phyloP scores from a whole-genome alignment of 2,113 vertebrate species.

The Pyrgilauda ruficollis region DNA sequence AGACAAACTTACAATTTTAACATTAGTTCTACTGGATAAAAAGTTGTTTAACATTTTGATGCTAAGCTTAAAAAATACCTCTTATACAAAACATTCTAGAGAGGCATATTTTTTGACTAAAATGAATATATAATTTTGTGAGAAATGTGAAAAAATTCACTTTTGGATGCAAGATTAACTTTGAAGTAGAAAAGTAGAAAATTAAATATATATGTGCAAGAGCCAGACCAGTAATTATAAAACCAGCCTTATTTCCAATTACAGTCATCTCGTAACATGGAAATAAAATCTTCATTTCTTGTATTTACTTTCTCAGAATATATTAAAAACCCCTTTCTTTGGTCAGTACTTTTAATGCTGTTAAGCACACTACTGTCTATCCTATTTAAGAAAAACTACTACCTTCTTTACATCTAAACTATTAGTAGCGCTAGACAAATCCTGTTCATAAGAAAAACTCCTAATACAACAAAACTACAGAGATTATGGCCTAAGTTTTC shows the following conservation, averaged over 20 bases:
- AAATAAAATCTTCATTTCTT: not conserved
- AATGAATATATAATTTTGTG: not conserved
- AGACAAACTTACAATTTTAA: not conserved
- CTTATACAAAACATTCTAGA: not conserved
- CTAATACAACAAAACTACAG: not conserved
- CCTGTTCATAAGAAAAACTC: not conserved
- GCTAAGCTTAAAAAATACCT: not conserved
- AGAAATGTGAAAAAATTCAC: not conserved
- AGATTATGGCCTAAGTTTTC: not conserved
- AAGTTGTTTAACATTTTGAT: not conserved
- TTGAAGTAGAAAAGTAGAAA: not conserved
- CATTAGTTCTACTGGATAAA: not conserved
- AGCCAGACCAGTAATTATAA: not conserved
- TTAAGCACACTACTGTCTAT: not conserved
- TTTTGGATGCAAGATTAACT: not conserved
- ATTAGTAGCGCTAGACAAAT: not conserved
- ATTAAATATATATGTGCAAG: not conserved
- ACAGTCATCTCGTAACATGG: not conserved
- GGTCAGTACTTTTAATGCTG: not conserved
- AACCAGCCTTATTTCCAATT: not conserved
- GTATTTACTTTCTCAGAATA: not conserved
- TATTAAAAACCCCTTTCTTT: not conserved
- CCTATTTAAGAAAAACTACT: not conserved
- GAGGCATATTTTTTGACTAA: not conserved
- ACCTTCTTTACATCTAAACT: not conserved